Percentiles rank a stretch among this genome's conserved stretches.
Conservation (phyloP, 2,888 invertebrate species). For the Cordilura impudica region DNA sequence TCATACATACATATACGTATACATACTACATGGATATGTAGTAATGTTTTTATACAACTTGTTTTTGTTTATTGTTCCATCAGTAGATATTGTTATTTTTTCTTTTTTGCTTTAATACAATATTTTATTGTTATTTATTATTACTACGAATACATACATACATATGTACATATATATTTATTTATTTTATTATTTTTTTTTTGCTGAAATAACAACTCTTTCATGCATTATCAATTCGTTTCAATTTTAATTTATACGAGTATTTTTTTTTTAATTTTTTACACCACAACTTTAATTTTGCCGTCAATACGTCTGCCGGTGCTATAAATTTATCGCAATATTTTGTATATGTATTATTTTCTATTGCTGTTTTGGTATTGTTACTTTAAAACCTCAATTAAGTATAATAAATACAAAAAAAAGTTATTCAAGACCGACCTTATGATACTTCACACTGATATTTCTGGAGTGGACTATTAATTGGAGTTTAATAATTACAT, state of each 20-base stretch:
- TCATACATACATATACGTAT: constrained; percentile 1
- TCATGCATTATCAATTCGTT: constrained; percentile 57
- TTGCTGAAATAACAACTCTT: constrained; percentile 32
- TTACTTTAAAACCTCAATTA: constrained; percentile 8
- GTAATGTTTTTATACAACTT: constrained; percentile 18
- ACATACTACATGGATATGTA: too few species aligned
- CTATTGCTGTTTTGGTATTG: constrained; percentile 12
- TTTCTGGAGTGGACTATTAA: too few species aligned
- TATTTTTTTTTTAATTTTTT: constrained; percentile 32
- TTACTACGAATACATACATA: not conserved
- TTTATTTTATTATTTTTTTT: not conserved
- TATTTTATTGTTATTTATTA: not conserved
- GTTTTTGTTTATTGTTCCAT: not conserved
- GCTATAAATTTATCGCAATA: constrained; percentile 47
- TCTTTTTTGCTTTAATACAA: not conserved
- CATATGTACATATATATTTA: not conserved
- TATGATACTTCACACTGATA: not conserved
- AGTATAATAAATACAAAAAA: not conserved
- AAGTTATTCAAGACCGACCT: not conserved
- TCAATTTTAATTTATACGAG: constrained; percentile 41
- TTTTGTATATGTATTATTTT: constrained; percentile 15
- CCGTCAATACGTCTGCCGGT: constrained; percentile 59
- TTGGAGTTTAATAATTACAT: too few species aligned
- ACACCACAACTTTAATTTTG: constrained; percentile 52
- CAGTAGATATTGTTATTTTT: too few species aligned